Evolutionary conservation across 2,888 invertebrate genomes (phyloP), one percentile per base, ranked within the genome.

Genomic region (Linyphia triangularis): DNA sequence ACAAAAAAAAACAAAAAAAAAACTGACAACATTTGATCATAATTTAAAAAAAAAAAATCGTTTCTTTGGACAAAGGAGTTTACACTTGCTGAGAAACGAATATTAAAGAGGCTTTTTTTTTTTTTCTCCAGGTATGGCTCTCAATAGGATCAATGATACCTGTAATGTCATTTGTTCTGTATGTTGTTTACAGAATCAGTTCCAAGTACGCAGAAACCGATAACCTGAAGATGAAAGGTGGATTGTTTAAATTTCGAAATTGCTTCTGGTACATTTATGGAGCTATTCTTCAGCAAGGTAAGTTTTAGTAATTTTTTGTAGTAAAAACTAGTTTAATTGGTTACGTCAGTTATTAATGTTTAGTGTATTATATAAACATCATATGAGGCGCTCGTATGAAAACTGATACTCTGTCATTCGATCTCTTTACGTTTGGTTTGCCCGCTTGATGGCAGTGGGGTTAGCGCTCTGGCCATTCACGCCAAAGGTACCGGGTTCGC

Each of bases 121-220:
- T 30, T 9, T 1, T 65, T 65, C 19, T 13, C 24, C 92, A 97
- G 96, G 96, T 97, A 0, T 97, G 97, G 97, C 93, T 95, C 5
- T 96, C 96, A 90, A 93, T 97, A 75, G 94, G 95, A 0, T 94
- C 94, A 16, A 95, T 96, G 1, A 95, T 97, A 24, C 92, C 96
- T 9, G 92, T 96, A 26, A 96, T 96, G 93, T 96, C 96, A 0
- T 97, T 97, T 0, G 94, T 95, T 16, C 93, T 97, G 28, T 96
- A 95, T 92, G 92, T 94, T 3, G 94, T 97, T n/a, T 96, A 97
- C 92, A 94, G 95, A 7, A 92, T 94, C 73, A 96, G 96, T 91
- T 96, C 96, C 0, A 95, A 94, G 91, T 95, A 95, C 91, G 94
- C 94, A 92, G 85, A 89, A 0, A 88, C 90, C 22, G 30, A 6